Evolutionary conservation across 2,113 vertebrate species (phyloP), one percentile per base, ranked within the genome.

Genomic region (Pseudopipra pipra): DNA sequence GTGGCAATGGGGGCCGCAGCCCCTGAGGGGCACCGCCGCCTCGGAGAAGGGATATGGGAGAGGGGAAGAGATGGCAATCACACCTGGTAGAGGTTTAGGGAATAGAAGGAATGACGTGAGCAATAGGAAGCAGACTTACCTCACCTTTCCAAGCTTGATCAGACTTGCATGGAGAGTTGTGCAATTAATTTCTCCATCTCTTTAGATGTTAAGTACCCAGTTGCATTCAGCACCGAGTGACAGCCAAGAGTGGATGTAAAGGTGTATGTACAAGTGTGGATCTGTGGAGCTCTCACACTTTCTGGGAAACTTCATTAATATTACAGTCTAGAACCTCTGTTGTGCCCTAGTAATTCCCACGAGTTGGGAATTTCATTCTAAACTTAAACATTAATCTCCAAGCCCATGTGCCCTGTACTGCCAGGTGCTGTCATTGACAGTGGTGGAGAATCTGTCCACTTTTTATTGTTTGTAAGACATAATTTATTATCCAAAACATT

Each of bases 121-220:
- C 89, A 90, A 74, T 21, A 67, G 90, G 93, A 96, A 97, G 70
- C 66, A 90, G 54, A 33, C 33, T 92, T 93, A 86, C 88, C 85
- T 96, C 93, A 97, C 73, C 90, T 78, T 52, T 30, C 68, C 23
- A 58, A 96, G 85, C 93, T 46, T 96, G 92, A 95, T 66, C 70
- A 84, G 93, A 89, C 95, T 93, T 96, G 96, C 76, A 79, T 3
- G 0, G 39, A 77, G 72, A 31, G 35, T 63, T 63, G n/a, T 9
- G 51, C 37, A 72, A 89, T 85, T 94, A 61, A 72, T 90, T 90
- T 93, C 79, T 6, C 85, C 73, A 65, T 47, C 62, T 85, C 84
- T 56, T 82, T 7, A 62, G 73, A 72, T 82, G 84, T 43, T 52
- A 82, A 92, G 58, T 20, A 82, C 8, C 52, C 83, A 58, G 56